Evolutionary conservation across 2,888 invertebrate species (phyloP).

Genomic region (Leistus spinibarbis): DNA sequence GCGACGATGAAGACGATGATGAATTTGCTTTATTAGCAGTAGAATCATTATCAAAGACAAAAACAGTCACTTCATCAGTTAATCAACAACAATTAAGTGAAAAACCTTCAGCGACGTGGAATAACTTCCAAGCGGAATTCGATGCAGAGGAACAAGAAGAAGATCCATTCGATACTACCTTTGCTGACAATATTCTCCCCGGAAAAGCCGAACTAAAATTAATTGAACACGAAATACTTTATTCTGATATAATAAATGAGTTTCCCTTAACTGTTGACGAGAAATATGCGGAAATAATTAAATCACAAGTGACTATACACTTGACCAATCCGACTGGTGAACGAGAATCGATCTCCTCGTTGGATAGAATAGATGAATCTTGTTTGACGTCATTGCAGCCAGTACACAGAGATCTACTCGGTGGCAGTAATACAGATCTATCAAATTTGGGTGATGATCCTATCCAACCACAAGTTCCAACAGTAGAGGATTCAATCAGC

Average conservation of each 20-base stretch:
- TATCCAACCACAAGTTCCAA: constrained; percentile 63
- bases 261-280: constrained; percentile 42
- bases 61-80: constrained; percentile 57
- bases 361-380: constrained; percentile 56
- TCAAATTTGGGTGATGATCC: constrained; percentile 72
- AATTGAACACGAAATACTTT: constrained; percentile 64
- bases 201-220: constrained; percentile 65
- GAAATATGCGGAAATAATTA: constrained; percentile 43
- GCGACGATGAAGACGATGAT: constrained; percentile 73
- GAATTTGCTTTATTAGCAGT: constrained; percentile 80
- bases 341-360: constrained; percentile 61
- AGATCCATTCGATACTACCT: constrained; percentile 87
- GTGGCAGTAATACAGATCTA: constrained; percentile 78
- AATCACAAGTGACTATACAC: constrained; percentile 63
- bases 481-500: constrained; percentile 60
- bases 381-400: constrained; percentile 57
- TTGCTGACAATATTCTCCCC: constrained; percentile 77
- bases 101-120: constrained; percentile 55
- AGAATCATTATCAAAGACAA: constrained; percentile 71
- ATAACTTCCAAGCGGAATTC: constrained; percentile 39
- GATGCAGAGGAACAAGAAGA: constrained; percentile 65
- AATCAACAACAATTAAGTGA: constrained; percentile 56
- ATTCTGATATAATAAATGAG: constrained; percentile 43
- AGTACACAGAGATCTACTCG: constrained; percentile 70
- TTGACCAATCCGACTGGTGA: constrained; percentile 69